Base-by-base conservation (phyloP, 2,888 invertebrate species). In the Spodoptera exigua region DNA sequence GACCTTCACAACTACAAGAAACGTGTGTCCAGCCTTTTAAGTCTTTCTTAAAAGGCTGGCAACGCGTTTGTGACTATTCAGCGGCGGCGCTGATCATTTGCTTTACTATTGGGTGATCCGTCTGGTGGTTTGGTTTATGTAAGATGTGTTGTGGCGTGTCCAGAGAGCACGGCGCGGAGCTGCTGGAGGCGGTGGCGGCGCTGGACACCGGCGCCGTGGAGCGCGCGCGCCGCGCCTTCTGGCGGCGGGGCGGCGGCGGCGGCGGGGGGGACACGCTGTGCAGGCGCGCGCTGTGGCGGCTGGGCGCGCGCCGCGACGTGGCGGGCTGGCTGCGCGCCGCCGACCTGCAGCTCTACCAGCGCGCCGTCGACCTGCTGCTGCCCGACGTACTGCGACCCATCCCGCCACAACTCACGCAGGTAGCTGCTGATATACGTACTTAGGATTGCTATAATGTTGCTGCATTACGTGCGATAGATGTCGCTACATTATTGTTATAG, bases 261-360 rank as follows among this genome's bases (percentile, higher is more conserved):
- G 94, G 96, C 96, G 84, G 43, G 95, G 96, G n/a, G n/a, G n/a
- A n/a, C n/a, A n/a, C n/a, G 61, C 98, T 99, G 91, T 98, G 98
- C 90, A 99, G 99, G 86, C 98, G 98, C 87, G 95, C 97, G 79
- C 98, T 99, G 52, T 97, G 97, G 89, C 97, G 95, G 57, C 94
- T 98, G 82, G 96, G 97, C 10, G 81, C 87, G 16, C 79, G 87
- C 1, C 71, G 74, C 55, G 96, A 96, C 76, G 96, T 98, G 53
- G 97, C 97, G 85, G 95, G 95, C 55, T 98, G 97, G 95, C 96
- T 98, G 78, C 95, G 96, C 51, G 95, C 95, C 83, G 98, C 98
- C 49, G 99, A 99, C 93, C 97, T 98, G 86, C 96, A 96, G 73
- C 98, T 99, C 91, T 99, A 99, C 94, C 99, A 99, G 94, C 97